Evolutionary conservation across 2,113 vertebrate genomes (phyloP).

Genomic region (Marmota flaviventris): DNA sequence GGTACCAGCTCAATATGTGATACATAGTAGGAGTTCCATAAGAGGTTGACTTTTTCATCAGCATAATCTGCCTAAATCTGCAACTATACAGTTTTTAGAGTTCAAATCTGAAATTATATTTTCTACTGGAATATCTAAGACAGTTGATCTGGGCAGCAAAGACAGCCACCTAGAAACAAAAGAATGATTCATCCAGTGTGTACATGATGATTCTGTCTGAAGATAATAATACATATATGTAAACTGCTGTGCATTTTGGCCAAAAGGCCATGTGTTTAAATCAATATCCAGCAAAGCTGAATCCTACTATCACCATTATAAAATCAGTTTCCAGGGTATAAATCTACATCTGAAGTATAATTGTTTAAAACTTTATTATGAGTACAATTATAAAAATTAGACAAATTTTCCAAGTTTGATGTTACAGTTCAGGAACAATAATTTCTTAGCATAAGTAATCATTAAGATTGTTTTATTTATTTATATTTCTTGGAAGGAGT

Average conservation of each 20-base stretch:
- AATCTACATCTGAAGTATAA: neutral
- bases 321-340: neutral
- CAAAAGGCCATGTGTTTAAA: neutral
- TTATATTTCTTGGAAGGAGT: neutral
- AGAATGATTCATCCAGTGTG: neutral
- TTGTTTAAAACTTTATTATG: neutral
- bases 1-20: neutral
- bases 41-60: neutral
- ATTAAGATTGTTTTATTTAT: neutral
- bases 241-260: neutral
- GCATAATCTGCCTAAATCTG: neutral
- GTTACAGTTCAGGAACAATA: neutral
- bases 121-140: neutral
- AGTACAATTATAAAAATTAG: neutral
- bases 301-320: neutral
- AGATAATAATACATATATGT: neutral
- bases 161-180: neutral
- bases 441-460: neutral
- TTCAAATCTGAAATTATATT: conserved; percentile 12
- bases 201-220: neutral
- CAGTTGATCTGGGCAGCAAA: neutral
- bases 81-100: neutral
- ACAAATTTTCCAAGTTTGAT: neutral
- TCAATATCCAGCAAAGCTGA: neutral
- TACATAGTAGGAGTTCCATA: neutral